Evolutionary conservation across 2,113 vertebrate genomes (phyloP).

Genomic region (Brachyistius frenatus): DNA sequence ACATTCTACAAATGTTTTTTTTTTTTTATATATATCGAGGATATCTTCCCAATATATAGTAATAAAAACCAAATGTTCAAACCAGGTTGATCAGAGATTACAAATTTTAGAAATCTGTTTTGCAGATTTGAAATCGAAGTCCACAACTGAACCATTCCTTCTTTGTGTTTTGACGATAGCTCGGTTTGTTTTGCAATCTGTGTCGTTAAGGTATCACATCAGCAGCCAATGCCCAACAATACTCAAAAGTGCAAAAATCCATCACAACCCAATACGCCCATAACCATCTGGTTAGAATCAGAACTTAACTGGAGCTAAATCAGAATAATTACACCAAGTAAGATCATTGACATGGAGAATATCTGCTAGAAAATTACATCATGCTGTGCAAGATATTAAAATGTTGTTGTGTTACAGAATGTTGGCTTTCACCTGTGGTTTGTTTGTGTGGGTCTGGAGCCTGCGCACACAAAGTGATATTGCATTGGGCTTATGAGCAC

Average conservation of each 20-base stretch:
- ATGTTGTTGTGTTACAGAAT: constrained; percentile 25
- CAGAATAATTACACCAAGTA: constrained; percentile 34
- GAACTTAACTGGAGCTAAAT: constrained; percentile 49
- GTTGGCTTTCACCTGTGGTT: constrained; percentile 30
- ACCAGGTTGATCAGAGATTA: no score
- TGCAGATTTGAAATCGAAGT: no score
- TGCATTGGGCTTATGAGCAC: constrained; percentile 59
- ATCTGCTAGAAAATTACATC: constrained; percentile 25
- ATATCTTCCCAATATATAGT: no score
- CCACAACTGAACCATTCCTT: no score
- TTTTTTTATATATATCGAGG: no score
- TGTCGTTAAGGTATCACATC: not conserved
- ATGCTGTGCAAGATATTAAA: constrained; percentile 16
- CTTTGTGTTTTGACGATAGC: no score
- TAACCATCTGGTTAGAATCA: constrained; percentile 46
- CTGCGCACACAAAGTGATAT: constrained; percentile 12
- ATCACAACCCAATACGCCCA: constrained; percentile 17
- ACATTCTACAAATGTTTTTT: no score
- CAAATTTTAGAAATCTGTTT: no score
- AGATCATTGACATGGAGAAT: constrained; percentile 17
- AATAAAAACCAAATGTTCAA: no score
- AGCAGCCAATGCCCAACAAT: not conserved
- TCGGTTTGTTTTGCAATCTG: no score
- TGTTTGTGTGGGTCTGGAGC: constrained; percentile 28
- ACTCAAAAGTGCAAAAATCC: constrained; percentile 20